phyloP scores from a whole-genome alignment of 1,140 invertebrate genomes.

The Sipha flava region DNA sequence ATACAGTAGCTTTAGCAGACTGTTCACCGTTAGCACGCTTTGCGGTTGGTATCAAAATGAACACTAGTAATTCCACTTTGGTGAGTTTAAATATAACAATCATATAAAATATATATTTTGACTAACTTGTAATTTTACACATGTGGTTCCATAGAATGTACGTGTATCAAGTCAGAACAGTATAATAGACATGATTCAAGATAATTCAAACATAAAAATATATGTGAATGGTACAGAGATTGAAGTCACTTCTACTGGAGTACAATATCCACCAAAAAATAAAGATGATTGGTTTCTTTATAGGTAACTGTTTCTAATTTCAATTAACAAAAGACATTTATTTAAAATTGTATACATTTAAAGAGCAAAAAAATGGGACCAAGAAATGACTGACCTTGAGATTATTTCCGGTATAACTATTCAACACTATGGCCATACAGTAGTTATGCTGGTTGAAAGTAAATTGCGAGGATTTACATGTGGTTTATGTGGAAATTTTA shows the following conservation, averaged over 20 bases:
- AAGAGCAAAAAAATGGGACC: constrained; percentile 33
- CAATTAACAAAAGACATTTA: not conserved
- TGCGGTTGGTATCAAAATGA: constrained; percentile 37
- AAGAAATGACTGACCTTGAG: constrained; percentile 38
- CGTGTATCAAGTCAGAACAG: not conserved
- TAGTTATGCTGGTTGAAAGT: constrained; percentile 38
- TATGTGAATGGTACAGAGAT: not conserved
- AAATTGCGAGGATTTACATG: constrained; percentile 39
- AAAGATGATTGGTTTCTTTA: constrained; percentile 7
- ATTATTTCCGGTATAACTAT: constrained; percentile 37
- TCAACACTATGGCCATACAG: constrained; percentile 40
- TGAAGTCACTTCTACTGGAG: not conserved
- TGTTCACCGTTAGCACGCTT: constrained; percentile 38
- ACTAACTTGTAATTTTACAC: too few relatives aligned
- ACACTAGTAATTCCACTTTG: not conserved
- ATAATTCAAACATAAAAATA: not conserved
- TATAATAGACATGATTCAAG: constrained; percentile 13
- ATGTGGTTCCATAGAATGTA: not conserved
- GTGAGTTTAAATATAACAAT: too few relatives aligned
- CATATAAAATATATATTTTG: too few relatives aligned
- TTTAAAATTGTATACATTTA: not conserved
- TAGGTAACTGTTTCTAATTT: not conserved
- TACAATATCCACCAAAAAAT: not conserved
- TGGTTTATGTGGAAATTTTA: constrained; percentile 41
- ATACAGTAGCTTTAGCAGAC: constrained; percentile 39